Base-by-base conservation (phyloP, 2,113 vertebrate genomes). In the Regulus satrapa region DNA sequence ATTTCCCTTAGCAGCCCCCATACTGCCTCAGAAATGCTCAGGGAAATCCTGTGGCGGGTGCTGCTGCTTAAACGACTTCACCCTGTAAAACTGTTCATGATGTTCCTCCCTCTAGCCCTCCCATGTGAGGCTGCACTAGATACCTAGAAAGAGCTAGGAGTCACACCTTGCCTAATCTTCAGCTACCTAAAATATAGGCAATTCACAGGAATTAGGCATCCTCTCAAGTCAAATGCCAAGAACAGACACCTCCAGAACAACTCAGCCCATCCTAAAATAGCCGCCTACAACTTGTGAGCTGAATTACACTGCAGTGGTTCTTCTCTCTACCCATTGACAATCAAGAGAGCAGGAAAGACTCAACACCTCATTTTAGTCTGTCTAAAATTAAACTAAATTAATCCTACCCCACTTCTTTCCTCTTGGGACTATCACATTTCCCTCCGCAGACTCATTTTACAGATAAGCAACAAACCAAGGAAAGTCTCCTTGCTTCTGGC, bases 331-430 rank as follows among this genome's bases (percentile, higher is more conserved):
- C 63, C 72, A 63, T 0, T 63, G 51, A 92, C 71, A 90, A 95
- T 69, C 29, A 76, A 69, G 46, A 88, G 20, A 92, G 63, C 51
- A 69, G 8, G 51, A 56, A 92, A 85, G 92, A 49, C 43, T 92
- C 63, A 76, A 90, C 72, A 76, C 32, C 31, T 93, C 68, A 31
- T 88, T 90, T 86, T 13, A 88, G 67, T 62, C 67, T 52, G 28
- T 62, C 92, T 96, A 94, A 96, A 97, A 94, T 95, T 92, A 95
- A 95, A 93, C 67, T 85, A 64, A 89, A 90, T 76, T 94, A 95
- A 97, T 93, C 62, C 94, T 51, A 92, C 85, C 17, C 45, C 55
- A 75, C 51, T 87, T 87, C 86, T 96, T 94, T 90, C 75, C 84
- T 93, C 67, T 85, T 87, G 28, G 32, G 45, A 74, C 74, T 93